Evolutionary conservation across 2,797 vertebrate species (phyloP).

Genomic region (Gymnodraco acuticeps): DNA sequence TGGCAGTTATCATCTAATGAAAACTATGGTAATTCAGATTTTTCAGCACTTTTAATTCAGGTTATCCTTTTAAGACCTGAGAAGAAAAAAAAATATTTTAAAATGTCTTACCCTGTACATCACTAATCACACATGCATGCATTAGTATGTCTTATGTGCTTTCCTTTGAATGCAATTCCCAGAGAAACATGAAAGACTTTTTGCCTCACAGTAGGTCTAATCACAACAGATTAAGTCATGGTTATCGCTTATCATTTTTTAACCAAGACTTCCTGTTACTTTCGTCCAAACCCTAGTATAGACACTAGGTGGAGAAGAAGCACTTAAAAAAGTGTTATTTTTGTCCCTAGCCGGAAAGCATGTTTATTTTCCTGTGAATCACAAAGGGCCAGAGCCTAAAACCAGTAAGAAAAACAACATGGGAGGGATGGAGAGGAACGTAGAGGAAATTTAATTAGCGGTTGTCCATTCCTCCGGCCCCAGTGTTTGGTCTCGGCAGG

Average conservation of each 20-base stretch:
- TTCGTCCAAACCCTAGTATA: constrained; percentile 30
- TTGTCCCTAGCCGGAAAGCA: constrained; percentile 39
- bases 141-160: not conserved
- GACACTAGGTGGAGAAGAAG: constrained; percentile 42
- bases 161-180: not conserved
- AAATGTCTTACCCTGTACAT: too few relatives aligned
- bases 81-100: too few relatives aligned
- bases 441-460: constrained; percentile 85
- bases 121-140: not conserved
- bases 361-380: constrained; percentile 78
- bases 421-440: constrained; percentile 70
- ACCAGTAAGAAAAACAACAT: constrained; percentile 80
- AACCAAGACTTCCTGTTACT: constrained; percentile 6
- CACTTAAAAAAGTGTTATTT: constrained; percentile 61
- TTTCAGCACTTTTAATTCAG: constrained; percentile 4
- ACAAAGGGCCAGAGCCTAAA: constrained; percentile 72
- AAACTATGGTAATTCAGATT: constrained; percentile 21
- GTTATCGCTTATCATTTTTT: not conserved
- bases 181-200: not conserved
- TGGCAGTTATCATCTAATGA: constrained; percentile 22
- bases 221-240: not conserved
- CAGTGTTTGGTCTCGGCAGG: constrained; percentile 63
- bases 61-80: too few relatives aligned
- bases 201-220: not conserved
- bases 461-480: constrained; percentile 70